Evolutionary conservation across 2,113 vertebrate species (phyloP).

Genomic region (Eptesicus fuscus): DNA sequence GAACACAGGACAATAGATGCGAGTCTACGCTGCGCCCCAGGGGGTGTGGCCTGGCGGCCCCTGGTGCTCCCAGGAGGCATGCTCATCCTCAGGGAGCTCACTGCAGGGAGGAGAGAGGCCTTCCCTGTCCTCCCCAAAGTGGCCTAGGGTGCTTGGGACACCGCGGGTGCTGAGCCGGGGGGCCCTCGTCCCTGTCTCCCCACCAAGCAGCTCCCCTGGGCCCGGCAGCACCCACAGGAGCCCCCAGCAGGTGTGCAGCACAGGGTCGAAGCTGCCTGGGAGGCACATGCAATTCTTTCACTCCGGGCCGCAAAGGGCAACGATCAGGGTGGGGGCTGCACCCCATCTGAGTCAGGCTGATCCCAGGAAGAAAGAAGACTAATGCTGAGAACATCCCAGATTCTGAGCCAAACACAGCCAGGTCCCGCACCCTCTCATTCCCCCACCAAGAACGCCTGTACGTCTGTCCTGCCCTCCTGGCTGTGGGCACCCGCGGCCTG

Average conservation of each 20-base stretch:
- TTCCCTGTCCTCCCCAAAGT: not conserved
- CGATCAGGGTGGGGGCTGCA: not conserved
- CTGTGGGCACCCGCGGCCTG: no score
- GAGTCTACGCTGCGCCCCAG: not conserved
- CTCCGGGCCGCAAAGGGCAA: slow-evolving; percentile 19
- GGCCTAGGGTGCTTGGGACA: not conserved
- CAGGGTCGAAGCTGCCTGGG: slow-evolving; percentile 63
- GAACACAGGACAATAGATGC: not conserved
- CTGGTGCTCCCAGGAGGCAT: no score
- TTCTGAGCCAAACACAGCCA: not conserved
- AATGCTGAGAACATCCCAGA: not conserved
- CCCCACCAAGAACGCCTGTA: rapidly evolving
- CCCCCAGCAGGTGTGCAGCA: slow-evolving; percentile 66
- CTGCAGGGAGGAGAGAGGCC: rapidly evolving
- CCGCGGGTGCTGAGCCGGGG: not conserved
- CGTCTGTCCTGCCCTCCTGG: not conserved
- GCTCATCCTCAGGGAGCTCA: no score
- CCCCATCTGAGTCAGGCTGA: not conserved
- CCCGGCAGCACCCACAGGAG: not conserved
- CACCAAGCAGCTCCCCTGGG: not conserved
- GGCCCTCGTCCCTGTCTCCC: not conserved
- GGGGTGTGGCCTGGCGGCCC: no score
- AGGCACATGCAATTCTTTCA: slow-evolving; percentile 72
- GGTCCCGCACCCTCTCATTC: not conserved
- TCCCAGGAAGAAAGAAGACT: not conserved